Percentiles rank a stretch among this genome's conserved stretches.
These are phyloP conservation scores for Ariopsis seemanni DNA, from an alignment of 2,113 vertebrate species.

Conservation along the genomic window DNA sequence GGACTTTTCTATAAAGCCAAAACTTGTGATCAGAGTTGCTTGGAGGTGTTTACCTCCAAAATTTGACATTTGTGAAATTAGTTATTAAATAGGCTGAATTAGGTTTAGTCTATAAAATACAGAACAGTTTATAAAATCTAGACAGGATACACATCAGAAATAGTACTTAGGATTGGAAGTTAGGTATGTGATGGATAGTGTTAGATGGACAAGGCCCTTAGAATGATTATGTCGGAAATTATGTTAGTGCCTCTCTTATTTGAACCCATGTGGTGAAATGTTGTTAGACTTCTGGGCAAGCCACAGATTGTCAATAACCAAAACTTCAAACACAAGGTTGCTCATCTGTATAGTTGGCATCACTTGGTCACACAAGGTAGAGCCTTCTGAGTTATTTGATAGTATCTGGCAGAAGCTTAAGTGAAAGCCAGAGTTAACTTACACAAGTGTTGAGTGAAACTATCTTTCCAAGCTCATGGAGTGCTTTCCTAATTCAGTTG, in stretches of 20 bases:
- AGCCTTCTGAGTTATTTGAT: not conserved
- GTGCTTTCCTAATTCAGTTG: not conserved
- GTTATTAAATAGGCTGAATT: not conserved
- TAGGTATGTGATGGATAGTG: not conserved
- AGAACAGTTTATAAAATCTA: not conserved
- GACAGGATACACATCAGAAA: not conserved
- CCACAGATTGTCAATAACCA: not conserved
- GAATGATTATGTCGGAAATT: not conserved
- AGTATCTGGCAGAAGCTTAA: not conserved
- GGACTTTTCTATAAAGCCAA: not conserved
- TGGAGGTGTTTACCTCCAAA: not conserved
- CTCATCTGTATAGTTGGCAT: not conserved
- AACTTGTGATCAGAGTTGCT: not conserved
- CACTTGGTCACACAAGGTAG: not conserved
- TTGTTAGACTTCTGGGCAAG: not conserved
- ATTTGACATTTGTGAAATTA: not conserved
- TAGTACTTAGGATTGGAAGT: not conserved
- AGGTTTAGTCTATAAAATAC: not conserved
- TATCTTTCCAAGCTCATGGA: not conserved
- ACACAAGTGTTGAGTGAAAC: not conserved
- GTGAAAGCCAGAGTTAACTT: not conserved
- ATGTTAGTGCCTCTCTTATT: not conserved
- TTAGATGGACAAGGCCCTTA: not conserved
- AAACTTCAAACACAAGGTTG: not conserved
- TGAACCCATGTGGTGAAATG: not conserved